phyloP scores from a whole-genome alignment of 2,888 invertebrate genomes.

The Panorpa germanica region DNA sequence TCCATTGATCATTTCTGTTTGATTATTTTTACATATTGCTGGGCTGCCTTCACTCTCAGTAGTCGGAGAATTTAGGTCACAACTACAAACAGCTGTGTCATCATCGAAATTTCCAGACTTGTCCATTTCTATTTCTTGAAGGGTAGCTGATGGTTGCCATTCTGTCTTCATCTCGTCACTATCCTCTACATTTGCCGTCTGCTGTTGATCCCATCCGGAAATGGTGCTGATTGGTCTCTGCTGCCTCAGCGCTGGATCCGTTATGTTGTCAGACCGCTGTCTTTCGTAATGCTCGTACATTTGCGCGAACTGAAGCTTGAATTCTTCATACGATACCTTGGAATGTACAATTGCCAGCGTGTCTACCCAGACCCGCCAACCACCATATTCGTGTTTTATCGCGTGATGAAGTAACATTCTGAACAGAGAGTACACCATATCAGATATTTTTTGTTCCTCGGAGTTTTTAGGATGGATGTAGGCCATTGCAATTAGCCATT shows the following conservation, averaged over 20 bases:
- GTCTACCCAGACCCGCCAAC: constrained; percentile 99
- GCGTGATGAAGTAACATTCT: constrained; percentile 96
- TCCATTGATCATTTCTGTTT: constrained; percentile 18
- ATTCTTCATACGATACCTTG: constrained; percentile 97
- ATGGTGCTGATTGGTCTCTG: constrained; percentile 91
- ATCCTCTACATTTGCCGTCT: constrained; percentile 16
- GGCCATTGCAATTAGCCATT: constrained; percentile 97
- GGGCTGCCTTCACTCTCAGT: constrained; percentile 20
- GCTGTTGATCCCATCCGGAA: constrained; percentile 77
- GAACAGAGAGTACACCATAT: constrained; percentile 96
- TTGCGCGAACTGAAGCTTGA: constrained; percentile 91
- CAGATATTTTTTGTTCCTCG: constrained; percentile 91
- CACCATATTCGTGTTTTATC: constrained; percentile 97
- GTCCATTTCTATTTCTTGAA: no score
- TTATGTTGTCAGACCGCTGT: constrained; percentile 84
- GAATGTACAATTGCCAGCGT: constrained; percentile 98
- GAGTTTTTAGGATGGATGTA: constrained; percentile 92
- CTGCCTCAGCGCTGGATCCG: constrained; percentile 82
- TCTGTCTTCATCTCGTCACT: constrained; percentile 15
- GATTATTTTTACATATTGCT: constrained; percentile 14
- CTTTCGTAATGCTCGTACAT: constrained; percentile 95
- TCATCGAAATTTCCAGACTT: no score
- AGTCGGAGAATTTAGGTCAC: constrained; percentile 15
- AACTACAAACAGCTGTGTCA: constrained; percentile 13
- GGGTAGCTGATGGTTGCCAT: constrained; percentile 23